phyloP scores from a whole-genome alignment of 2,888 invertebrate genomes.

The Hypolimnas misippus region DNA sequence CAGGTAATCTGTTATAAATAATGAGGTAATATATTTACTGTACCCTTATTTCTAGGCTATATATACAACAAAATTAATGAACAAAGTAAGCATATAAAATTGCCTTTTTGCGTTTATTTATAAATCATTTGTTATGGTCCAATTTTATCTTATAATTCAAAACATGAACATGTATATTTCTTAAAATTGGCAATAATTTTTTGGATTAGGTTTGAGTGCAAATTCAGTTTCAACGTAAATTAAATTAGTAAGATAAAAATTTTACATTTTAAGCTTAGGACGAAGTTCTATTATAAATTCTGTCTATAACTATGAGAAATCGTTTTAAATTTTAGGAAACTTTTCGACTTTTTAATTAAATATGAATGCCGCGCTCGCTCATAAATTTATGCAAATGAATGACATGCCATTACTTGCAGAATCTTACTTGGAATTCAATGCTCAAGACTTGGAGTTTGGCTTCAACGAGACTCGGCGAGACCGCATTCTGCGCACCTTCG shows the following conservation, averaged over 20 bases:
- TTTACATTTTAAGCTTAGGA: not conserved
- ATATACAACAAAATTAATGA: no score
- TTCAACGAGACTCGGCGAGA: slow-evolving; percentile 95
- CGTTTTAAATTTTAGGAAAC: slow-evolving; percentile 25
- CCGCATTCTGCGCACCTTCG: slow-evolving; percentile 94
- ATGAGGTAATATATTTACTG: not conserved
- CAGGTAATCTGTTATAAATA: slow-evolving; percentile 61
- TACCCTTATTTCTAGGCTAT: no score
- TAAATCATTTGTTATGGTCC: no score
- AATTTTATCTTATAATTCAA: no score
- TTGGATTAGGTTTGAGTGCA: no score
- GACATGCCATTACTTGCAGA: slow-evolving; percentile 81
- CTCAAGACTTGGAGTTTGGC: slow-evolving; percentile 94
- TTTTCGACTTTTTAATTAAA: slow-evolving; percentile 48
- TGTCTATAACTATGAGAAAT: slow-evolving; percentile 14
- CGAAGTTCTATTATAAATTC: not conserved
- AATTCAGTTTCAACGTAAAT: no score
- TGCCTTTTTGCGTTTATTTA: no score
- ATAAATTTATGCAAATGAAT: slow-evolving; percentile 69
- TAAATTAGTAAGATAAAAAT: not conserved
- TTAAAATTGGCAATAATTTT: no score
- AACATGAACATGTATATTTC: no score
- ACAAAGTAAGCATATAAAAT: no score
- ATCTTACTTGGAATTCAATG: slow-evolving; percentile 92
- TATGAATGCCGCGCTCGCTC: slow-evolving; percentile 49